phyloP scores from a whole-genome alignment of 2,113 vertebrate genomes.

The Emberiza fucata region DNA sequence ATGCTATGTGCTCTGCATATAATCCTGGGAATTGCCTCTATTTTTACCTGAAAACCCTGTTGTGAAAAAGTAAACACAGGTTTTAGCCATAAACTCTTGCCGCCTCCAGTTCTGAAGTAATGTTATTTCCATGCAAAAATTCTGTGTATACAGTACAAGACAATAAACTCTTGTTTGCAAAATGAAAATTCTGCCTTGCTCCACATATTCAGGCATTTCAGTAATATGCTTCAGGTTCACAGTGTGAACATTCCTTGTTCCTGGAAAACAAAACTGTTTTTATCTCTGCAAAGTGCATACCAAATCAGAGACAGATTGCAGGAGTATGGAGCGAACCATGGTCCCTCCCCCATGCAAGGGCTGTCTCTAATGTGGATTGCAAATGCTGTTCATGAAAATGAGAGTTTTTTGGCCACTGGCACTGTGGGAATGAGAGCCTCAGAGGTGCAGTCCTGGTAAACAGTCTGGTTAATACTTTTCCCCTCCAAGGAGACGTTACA shows the following conservation, averaged over 20 bases:
- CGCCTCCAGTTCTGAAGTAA: neutral
- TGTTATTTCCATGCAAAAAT: neutral
- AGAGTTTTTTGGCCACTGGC: neutral
- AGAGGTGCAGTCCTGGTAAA: neutral
- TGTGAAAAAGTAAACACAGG: neutral
- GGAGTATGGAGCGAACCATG: neutral
- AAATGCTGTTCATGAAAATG: neutral
- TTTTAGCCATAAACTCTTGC: neutral
- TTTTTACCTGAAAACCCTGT: neutral
- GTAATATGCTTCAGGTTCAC: neutral
- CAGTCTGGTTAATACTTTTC: neutral
- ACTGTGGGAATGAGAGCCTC: neutral
- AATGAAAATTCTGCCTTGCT: neutral
- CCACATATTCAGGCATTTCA: neutral
- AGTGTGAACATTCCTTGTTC: neutral
- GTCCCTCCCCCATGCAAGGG: neutral
- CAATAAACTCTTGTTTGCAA: constrained; percentile 46
- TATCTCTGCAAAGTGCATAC: neutral
- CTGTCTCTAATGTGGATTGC: neutral
- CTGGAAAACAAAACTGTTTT: neutral
- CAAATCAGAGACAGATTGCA: neutral
- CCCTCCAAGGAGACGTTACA: neutral
- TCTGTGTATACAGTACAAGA: neutral
- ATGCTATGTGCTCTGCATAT: neutral
- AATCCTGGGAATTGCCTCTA: neutral